phyloP scores from a whole-genome alignment of 2,113 vertebrate species.

The Caracal caracal region DNA sequence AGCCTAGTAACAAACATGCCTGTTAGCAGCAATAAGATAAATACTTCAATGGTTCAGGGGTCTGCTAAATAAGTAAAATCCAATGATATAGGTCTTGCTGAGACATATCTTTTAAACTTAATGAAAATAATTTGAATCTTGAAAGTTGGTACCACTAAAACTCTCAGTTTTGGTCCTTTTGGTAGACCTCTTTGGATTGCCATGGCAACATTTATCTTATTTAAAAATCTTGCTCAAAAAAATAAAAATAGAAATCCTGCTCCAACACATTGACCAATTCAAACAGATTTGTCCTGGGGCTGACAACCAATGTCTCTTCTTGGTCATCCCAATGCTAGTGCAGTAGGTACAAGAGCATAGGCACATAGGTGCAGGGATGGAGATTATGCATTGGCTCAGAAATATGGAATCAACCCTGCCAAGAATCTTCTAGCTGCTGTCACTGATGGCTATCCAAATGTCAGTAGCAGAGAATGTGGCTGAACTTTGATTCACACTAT shows the following conservation, averaged over 20 bases:
- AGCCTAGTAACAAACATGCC: background rate
- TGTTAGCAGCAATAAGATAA: background rate
- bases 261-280: background rate
- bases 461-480: background rate
- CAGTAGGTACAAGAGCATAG: background rate
- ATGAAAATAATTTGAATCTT: background rate
- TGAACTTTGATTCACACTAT: background rate
- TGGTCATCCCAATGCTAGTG: background rate
- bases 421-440: background rate
- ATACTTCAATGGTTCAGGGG: background rate
- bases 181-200: background rate
- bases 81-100: background rate
- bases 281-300: background rate
- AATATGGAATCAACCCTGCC: background rate
- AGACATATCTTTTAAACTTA: background rate
- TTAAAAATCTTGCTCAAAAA: background rate
- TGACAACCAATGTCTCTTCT: background rate
- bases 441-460: background rate
- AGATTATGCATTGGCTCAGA: background rate
- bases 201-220: background rate
- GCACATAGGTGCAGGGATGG: background rate
- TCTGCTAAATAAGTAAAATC: background rate
- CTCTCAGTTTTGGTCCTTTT: background rate
- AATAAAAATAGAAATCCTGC: background rate
- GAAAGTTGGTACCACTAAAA: background rate